Evolutionary conservation across 1,140 invertebrate species (phyloP).

Genomic region (Cataglyphis hispanica): DNA sequence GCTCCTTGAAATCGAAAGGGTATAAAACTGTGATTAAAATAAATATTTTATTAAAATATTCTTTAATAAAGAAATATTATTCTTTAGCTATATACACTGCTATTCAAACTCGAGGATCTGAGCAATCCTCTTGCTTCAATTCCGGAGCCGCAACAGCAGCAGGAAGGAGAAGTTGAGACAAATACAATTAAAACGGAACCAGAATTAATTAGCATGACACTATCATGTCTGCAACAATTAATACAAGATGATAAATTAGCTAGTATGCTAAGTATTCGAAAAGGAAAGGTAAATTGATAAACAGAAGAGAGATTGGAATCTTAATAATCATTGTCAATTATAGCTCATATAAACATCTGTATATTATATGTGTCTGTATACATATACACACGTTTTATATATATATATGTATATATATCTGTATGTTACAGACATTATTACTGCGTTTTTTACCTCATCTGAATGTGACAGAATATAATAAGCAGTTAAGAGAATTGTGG

Average conservation of each 20-base stretch:
- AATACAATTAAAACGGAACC: slow-evolving; percentile 88
- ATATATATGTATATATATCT: background rate
- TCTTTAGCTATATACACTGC: slow-evolving; percentile 88
- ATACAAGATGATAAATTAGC: slow-evolving; percentile 89
- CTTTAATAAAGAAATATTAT: background rate
- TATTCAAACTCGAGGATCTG: slow-evolving; percentile 91
- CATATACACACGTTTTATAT: slow-evolving; percentile 84
- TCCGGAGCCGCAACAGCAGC: slow-evolving; percentile 87
- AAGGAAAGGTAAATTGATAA: slow-evolving; percentile 89
- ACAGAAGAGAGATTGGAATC: background rate
- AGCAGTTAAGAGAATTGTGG: slow-evolving; percentile 86
- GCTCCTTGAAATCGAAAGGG: slow-evolving; percentile 93
- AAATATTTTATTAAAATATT: background rate
- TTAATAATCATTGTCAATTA: slow-evolving; percentile 19
- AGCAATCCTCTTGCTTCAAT: slow-evolving; percentile 90
- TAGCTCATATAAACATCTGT: slow-evolving; percentile 5
- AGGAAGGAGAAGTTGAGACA: slow-evolving; percentile 82
- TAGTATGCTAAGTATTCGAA: slow-evolving; percentile 90
- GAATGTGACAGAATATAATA: slow-evolving; percentile 83
- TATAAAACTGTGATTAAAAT: slow-evolving; percentile 72
- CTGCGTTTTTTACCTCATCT: slow-evolving; percentile 88
- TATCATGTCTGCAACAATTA: slow-evolving; percentile 80
- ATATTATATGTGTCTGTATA: slow-evolving; percentile 19
- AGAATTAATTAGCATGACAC: slow-evolving; percentile 85
- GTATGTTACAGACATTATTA: slow-evolving; percentile 86